Evolutionary conservation across 2,797 vertebrate species (phyloP).

Genomic region (Sebastes iracundus): DNA sequence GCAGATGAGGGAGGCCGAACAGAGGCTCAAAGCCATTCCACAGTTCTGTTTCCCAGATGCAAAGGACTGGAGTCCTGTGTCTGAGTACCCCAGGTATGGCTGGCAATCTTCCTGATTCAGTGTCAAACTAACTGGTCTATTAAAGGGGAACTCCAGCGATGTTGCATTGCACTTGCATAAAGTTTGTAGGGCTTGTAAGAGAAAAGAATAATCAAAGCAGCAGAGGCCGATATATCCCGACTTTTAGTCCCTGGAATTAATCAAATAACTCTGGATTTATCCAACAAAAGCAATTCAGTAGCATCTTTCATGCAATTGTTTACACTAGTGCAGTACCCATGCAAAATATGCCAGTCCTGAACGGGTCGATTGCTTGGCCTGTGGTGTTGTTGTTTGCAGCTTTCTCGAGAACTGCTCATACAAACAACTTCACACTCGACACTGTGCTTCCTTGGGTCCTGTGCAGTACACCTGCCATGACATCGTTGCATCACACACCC

Average conservation of each 20-base stretch:
- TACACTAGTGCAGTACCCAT: background rate
- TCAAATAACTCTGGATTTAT: background rate
- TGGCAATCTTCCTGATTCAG: background rate
- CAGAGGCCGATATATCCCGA: background rate
- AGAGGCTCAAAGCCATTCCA: slow-evolving; percentile 97
- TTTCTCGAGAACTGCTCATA: background rate
- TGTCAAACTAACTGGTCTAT: background rate
- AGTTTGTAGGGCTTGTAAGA: background rate
- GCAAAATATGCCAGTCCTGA: background rate
- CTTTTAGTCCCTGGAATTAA: background rate
- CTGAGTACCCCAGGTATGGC: slow-evolving; percentile 93
- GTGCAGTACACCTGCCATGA: background rate
- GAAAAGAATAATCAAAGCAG: background rate
- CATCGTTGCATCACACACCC: background rate
- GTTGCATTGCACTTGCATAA: background rate
- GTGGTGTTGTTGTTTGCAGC: background rate
- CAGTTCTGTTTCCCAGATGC: slow-evolving; percentile 99
- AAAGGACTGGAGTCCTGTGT: slow-evolving; percentile 96
- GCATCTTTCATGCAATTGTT: background rate
- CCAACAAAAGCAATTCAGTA: background rate
- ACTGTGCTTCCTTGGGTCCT: background rate
- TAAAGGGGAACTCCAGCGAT: background rate
- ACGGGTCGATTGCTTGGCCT: background rate
- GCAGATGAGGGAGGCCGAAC: slow-evolving; percentile 96
- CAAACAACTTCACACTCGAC: background rate